phyloP scores from a whole-genome alignment of 1,140 invertebrate species.

The Cydia splendana region DNA sequence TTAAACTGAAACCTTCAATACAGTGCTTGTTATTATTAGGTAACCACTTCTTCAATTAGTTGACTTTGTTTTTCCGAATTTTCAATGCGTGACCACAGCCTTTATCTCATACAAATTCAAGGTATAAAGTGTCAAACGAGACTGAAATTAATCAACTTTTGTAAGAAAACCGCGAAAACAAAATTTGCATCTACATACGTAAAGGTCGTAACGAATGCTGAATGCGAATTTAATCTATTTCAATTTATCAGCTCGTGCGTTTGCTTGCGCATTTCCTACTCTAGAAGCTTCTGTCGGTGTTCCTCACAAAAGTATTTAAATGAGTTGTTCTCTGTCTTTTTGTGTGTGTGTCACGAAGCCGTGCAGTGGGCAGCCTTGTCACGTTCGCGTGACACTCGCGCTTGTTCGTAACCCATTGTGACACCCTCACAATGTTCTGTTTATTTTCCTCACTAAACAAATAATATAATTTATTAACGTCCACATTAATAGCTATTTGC shows the following conservation, averaged over 20 bases:
- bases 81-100: not conserved
- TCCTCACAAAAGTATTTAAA: conserved; percentile 53
- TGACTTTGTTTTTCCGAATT: not conserved
- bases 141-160: conserved; percentile 30
- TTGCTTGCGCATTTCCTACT: conserved; percentile 13
- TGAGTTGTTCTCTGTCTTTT: conserved; percentile 42
- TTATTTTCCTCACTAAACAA: conserved; percentile 24
- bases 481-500: conserved; percentile 25
- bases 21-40: too few species aligned
- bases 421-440: conserved; percentile 3
- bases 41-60: not conserved
- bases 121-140: conserved; percentile 11
- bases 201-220: conserved; percentile 15
- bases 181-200: conserved; percentile 21
- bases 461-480: conserved; percentile 31
- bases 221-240: conserved; percentile 25
- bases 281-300: conserved; percentile 41
- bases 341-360: conserved; percentile 54
- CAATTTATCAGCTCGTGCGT: conserved; percentile 26
- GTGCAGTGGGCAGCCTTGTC: conserved; percentile 59
- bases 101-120: conserved; percentile 22
- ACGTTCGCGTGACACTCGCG: conserved; percentile 10
- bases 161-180: conserved; percentile 21
- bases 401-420: conserved; percentile 15
- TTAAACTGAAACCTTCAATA: too few species aligned